Base-by-base conservation (phyloP, 2,113 vertebrate genomes). In the Tretioscincus oriximinensis region DNA sequence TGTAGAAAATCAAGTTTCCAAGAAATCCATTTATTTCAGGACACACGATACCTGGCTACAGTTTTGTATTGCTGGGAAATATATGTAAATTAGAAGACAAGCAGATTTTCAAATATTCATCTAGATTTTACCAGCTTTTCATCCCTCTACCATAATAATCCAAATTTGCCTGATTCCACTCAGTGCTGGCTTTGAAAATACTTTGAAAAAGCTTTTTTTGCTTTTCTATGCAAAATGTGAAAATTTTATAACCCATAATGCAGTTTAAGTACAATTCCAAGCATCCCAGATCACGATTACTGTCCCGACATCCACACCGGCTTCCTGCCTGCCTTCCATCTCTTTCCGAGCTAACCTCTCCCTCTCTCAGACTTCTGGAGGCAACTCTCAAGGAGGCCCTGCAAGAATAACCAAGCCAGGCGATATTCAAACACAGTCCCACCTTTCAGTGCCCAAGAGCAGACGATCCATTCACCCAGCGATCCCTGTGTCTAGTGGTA, bases 191-290 rank as follows among this genome's bases (percentile, higher is more conserved):
- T 70, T 49, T 2, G 49, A 5, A 7, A 45, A 60, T 28, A 21
- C 45, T 9, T 77, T 68, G 5, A 87, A 76, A 80, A 78, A 12
- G 29, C 29, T 76, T 77, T 67, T 45, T 66, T n/a, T 14, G 31
- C 54, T 41, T 65, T 41, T 65, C 63, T 65, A 63, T 18, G 18
- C 68, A 77, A 70, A 76, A 76, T 76, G 51, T 80, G 78, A 84
- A 76, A 80, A 81, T 83, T 80, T 87, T 84, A 86, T 76, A 88
- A 83, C 88, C 64, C 84, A 91, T 87, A 93, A 90, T 87, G 67
- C 71, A 84, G 78, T 73, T 90, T 80, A 88, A 85, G 89, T 79
- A 83, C 31, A 85, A 75, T 83, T 64, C 82, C 71, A 78, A 81
- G 86, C 86, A 86, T 85, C 63, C 78, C 86, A 85, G 83, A 86